Conservation (phyloP, 2,113 vertebrate species). For the Odobenus rosmarus region DNA sequence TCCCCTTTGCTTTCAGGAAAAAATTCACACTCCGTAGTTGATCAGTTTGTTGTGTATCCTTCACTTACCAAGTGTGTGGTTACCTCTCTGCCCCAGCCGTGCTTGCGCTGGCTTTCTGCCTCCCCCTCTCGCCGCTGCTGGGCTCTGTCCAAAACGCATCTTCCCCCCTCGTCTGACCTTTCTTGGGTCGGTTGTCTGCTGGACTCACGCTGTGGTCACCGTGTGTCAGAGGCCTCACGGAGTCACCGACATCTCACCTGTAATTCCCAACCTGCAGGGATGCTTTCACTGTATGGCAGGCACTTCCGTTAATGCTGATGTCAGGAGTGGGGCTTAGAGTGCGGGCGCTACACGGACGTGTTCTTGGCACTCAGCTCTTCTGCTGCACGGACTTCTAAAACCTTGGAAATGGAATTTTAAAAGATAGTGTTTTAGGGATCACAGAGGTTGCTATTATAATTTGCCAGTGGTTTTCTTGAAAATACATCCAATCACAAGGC, state of each 20-base stretch:
- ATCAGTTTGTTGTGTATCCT: background rate
- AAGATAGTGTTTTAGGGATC: background rate
- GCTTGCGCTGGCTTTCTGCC: fast-evolving
- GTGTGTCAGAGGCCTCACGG: background rate
- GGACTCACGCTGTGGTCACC: fast-evolving
- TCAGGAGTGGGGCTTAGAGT: background rate
- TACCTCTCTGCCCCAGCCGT: background rate
- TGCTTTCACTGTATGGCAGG: fast-evolving
- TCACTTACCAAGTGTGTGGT: fast-evolving
- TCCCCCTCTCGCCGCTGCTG: fast-evolving
- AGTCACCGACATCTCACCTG: background rate
- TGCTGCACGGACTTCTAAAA: background rate
- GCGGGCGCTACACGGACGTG: fast-evolving
- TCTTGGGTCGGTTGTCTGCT: too few species aligned
- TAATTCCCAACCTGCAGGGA: background rate
- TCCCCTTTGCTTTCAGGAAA: background rate
- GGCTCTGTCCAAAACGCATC: fast-evolving
- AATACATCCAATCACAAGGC: background rate
- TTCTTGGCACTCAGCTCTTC: background rate
- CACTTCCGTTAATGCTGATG: too few species aligned
- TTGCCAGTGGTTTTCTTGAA: background rate
- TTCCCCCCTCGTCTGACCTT: fast-evolving
- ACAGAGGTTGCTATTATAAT: background rate
- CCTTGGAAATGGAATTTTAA: background rate
- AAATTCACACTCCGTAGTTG: too few species aligned